A percentile compares a stretch with the other conserved stretches of the same genome.
Conservation (phyloP, 1,140 invertebrate species). For the Papilio glaucus region DNA sequence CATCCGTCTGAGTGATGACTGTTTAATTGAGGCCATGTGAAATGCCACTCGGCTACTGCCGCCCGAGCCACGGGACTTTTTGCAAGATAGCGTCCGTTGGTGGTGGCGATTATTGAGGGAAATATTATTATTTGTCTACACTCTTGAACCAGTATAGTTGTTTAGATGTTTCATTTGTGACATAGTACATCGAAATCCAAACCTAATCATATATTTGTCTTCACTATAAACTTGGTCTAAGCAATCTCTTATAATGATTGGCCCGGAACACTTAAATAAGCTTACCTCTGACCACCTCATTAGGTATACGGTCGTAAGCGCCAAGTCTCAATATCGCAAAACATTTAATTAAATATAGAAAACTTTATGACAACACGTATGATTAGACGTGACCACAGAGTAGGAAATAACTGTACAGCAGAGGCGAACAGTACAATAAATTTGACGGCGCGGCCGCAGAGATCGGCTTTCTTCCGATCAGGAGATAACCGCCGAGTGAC, state of each 20-base stretch:
- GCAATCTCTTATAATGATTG: neutral
- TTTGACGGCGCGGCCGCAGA: constrained; percentile 62
- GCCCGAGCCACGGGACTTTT: constrained; percentile 58
- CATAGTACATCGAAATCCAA: no score
- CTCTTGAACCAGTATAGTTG: neutral
- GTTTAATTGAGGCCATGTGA: constrained; percentile 78
- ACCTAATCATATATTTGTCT: no score
- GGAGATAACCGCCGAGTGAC: constrained; percentile 71
- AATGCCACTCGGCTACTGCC: constrained; percentile 61
- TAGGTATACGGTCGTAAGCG: neutral
- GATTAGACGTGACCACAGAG: constrained; percentile 49
- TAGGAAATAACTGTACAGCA: constrained; percentile 58
- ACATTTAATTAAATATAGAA: constrained; percentile 17
- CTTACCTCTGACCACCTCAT: neutral
- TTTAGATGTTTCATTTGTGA: neutral
- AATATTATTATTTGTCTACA: neutral
- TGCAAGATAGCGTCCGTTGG: constrained; percentile 39
- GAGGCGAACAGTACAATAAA: constrained; percentile 68
- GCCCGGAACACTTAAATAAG: neutral
- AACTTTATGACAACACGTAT: constrained; percentile 22
- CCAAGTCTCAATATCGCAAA: neutral
- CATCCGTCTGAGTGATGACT: constrained; percentile 75
- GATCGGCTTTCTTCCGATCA: constrained; percentile 74
- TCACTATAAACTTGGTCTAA: neutral
- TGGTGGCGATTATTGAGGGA: constrained; percentile 25